phyloP scores from a whole-genome alignment of 2,888 invertebrate genomes.

The Carabus problematicus region DNA sequence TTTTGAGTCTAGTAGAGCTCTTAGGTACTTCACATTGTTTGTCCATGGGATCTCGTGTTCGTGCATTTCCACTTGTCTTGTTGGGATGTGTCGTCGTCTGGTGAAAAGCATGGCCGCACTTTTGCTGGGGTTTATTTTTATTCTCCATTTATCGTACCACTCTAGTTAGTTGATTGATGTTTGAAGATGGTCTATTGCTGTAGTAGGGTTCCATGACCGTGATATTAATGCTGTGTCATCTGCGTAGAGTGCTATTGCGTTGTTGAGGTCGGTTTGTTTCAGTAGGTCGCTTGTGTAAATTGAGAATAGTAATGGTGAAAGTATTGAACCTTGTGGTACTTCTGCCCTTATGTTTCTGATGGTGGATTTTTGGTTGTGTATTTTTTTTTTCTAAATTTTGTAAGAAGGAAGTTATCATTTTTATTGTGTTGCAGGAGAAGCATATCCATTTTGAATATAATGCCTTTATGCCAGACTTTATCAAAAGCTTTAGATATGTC shows the following conservation, averaged over 20 bases:
- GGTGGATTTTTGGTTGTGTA: neutral
- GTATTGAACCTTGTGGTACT: conserved; percentile 2
- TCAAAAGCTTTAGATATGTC: too few species aligned
- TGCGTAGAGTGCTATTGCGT: too few species aligned
- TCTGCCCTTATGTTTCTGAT: neutral
- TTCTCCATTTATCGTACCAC: neutral
- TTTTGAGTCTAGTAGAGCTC: too few species aligned
- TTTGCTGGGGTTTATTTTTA: neutral
- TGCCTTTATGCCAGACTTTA: too few species aligned
- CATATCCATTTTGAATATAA: neutral
- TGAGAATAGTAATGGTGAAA: neutral
- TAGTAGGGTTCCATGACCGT: neutral
- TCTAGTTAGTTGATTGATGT: neutral
- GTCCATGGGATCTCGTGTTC: neutral
- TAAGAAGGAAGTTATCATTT: neutral
- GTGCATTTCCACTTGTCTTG: neutral
- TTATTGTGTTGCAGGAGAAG: neutral
- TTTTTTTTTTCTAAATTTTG: neutral
- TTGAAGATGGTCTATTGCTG: neutral
- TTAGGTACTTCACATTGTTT: too few species aligned
- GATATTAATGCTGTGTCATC: neutral
- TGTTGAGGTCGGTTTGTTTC: neutral
- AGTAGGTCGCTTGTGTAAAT: neutral
- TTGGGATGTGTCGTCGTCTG: neutral
- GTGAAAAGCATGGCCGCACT: neutral